Conservation (phyloP, 2,888 invertebrate species). For the Unio pictorum region DNA sequence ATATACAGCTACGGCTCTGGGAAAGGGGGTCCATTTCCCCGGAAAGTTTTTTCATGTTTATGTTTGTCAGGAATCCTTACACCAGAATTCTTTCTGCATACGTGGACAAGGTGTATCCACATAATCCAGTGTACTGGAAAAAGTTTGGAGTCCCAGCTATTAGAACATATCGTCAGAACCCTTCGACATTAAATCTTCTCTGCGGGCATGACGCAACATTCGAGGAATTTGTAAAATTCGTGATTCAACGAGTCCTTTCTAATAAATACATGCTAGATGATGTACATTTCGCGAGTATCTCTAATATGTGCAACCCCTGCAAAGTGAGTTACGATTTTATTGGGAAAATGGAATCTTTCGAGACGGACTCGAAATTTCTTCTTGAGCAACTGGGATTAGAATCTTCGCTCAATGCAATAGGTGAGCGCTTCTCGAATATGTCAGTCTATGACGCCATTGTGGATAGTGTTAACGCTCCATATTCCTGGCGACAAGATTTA, state of each 20-base stretch:
- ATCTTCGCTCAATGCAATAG: constrained; percentile 4
- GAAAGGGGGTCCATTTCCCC: too few species aligned
- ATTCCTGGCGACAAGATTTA: constrained; percentile 20
- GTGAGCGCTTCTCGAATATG: constrained; percentile 7
- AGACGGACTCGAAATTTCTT: constrained; percentile 18
- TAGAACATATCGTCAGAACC: constrained; percentile 2
- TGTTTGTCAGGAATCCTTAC: constrained; percentile 25
- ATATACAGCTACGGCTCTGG: constrained; percentile 2
- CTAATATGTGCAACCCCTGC: constrained; percentile 25
- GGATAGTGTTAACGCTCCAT: constrained; percentile 26
- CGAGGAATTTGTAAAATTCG: constrained; percentile 24
- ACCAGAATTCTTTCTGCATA: constrained; percentile 24
- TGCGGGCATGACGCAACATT: constrained; percentile 30
- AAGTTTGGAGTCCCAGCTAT: constrained; percentile 19
- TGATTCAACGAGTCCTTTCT: constrained; percentile 8
- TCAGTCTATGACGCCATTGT: constrained; percentile 22
- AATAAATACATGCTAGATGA: constrained; percentile 10
- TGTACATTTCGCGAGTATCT: constrained; percentile 21
- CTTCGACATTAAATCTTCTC: neutral
- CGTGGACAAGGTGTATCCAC: constrained; percentile 27
- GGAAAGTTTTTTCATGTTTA: constrained; percentile 19
- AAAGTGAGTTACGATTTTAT: constrained; percentile 14
- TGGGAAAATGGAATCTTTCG: constrained; percentile 26
- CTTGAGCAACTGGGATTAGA: constrained; percentile 24
- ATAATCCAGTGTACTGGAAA: constrained; percentile 29